phyloP scores from a whole-genome alignment of 1,140 invertebrate species.

The Bombus sylvicola region DNA sequence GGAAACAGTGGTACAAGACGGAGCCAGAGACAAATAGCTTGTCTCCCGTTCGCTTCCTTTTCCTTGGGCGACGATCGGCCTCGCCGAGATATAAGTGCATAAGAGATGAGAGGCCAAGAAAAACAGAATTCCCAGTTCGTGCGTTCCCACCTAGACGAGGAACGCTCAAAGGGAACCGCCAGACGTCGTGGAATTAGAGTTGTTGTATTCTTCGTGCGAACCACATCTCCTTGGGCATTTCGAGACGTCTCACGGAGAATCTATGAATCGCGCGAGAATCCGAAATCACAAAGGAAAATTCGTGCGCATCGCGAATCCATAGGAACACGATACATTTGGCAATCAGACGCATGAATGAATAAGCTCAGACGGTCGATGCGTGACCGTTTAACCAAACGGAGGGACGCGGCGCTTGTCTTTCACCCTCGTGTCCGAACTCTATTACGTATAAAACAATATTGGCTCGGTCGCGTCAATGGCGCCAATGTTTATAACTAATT shows the following conservation, averaged over 20 bases:
- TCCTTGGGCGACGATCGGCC: no score
- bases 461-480: slow-evolving; percentile 31
- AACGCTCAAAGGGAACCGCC: slow-evolving; percentile 24
- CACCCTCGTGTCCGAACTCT: slow-evolving; percentile 10
- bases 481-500: slow-evolving; percentile 65
- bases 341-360: slow-evolving; percentile 21
- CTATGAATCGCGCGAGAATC: not conserved
- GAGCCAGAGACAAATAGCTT: slow-evolving; percentile 52
- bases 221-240: not conserved
- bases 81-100: slow-evolving; percentile 36
- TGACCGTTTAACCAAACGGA: slow-evolving; percentile 11
- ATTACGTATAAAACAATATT: slow-evolving; percentile 63
- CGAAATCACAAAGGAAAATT: not conserved
- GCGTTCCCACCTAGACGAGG: slow-evolving; percentile 32
- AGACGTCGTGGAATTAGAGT: not conserved
- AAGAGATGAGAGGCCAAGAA: slow-evolving; percentile 38
- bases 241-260: not conserved
- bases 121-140: slow-evolving; percentile 39
- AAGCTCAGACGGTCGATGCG: slow-evolving; percentile 15
- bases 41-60: slow-evolving; percentile 32
- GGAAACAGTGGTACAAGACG: slow-evolving; percentile 13
- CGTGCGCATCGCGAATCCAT: not conserved
- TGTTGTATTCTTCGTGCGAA: not conserved
- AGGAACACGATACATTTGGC: not conserved
- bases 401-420: slow-evolving; percentile 5